Percentiles rank a stretch among this genome's conserved stretches.
phyloP scores from a whole-genome alignment of 1,140 invertebrate species.

The Contarinia nasturtii region DNA sequence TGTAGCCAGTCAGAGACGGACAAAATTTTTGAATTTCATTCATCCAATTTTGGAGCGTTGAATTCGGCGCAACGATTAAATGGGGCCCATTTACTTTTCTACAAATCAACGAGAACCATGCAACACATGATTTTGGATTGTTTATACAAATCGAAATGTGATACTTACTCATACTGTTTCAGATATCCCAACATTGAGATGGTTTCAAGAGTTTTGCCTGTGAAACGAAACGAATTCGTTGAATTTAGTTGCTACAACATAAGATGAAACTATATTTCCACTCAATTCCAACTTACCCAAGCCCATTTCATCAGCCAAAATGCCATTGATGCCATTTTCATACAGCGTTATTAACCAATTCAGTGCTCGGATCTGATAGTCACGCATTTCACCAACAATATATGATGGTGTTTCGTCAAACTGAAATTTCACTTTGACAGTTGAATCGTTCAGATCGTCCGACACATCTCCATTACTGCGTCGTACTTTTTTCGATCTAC shows the following conservation, averaged over 20 bases:
- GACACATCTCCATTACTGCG: too few species aligned
- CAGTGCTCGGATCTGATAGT: too few species aligned
- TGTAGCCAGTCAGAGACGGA: constrained; percentile 68
- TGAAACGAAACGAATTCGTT: too few species aligned
- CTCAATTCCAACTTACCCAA: background rate
- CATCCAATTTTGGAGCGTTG: constrained; percentile 92
- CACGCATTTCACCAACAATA: too few species aligned
- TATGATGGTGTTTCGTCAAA: too few species aligned
- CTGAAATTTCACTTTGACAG: too few species aligned
- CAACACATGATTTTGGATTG: background rate
- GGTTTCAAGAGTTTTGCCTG: background rate
- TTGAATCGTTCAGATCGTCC: too few species aligned
- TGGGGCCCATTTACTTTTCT: constrained; percentile 79
- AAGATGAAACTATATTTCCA: too few species aligned
- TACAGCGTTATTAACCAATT: constrained; percentile 23
- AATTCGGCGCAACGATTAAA: constrained; percentile 95
- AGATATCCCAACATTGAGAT: background rate
- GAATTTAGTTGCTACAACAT: too few species aligned
- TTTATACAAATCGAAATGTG: background rate
- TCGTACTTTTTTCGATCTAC: too few species aligned
- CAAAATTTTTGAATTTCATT: constrained; percentile 95
- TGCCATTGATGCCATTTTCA: constrained; percentile 51
- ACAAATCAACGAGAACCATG: too few species aligned
- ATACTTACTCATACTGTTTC: background rate
- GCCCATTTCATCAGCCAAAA: constrained; percentile 66